These are phyloP conservation scores for Centropyge bicolor DNA, from an alignment of 2,797 vertebrate species.

Conservation along the genomic window DNA sequence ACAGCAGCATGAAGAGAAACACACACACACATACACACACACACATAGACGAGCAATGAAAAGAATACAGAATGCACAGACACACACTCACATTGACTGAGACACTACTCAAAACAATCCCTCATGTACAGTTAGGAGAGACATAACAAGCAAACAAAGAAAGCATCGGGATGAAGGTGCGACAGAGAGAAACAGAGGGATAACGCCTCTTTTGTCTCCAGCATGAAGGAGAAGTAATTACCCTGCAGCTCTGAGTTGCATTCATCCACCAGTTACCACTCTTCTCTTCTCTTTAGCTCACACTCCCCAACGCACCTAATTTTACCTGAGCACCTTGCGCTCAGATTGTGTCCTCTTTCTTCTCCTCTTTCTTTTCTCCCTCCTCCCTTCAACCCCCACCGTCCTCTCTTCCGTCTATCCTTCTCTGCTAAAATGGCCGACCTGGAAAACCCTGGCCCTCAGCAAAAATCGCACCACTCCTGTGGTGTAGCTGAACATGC, in stretches of 20 bases:
- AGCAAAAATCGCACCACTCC: conserved; percentile 78
- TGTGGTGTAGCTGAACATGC: conserved; percentile 69
- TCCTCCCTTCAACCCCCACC: conserved; percentile 35
- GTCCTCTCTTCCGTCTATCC: conserved; percentile 66
- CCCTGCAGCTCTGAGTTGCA: conserved; percentile 54
- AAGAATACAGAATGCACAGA: conserved; percentile 44
- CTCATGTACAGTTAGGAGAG: conserved; percentile 59
- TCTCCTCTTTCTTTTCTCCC: conserved; percentile 14
- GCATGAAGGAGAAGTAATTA: conserved; percentile 79
- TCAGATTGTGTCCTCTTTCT: conserved; percentile 18
- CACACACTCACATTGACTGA: conserved; percentile 26
- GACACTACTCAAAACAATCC: conserved; percentile 55
- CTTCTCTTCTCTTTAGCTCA: conserved; percentile 27
- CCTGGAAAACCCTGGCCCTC: conserved; percentile 81
- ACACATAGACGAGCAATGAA: conserved; percentile 54
- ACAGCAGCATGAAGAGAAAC: conserved; percentile 60
- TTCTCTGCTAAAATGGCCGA: conserved; percentile 82
- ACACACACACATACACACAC: conserved; percentile 45
- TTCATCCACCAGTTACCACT: conserved; percentile 61
- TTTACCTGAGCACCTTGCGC: conserved; percentile 53
- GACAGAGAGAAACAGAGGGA: conserved; percentile 52
- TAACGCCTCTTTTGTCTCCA: conserved; percentile 68
- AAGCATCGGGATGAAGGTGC: conserved; percentile 64
- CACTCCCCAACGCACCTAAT: conserved; percentile 40
- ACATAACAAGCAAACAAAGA: conserved; percentile 66